Evolutionary conservation across 2,797 vertebrate genomes (phyloP), one percentile per base, ranked within the genome.

Genomic region (Calcarius lapponicus): DNA sequence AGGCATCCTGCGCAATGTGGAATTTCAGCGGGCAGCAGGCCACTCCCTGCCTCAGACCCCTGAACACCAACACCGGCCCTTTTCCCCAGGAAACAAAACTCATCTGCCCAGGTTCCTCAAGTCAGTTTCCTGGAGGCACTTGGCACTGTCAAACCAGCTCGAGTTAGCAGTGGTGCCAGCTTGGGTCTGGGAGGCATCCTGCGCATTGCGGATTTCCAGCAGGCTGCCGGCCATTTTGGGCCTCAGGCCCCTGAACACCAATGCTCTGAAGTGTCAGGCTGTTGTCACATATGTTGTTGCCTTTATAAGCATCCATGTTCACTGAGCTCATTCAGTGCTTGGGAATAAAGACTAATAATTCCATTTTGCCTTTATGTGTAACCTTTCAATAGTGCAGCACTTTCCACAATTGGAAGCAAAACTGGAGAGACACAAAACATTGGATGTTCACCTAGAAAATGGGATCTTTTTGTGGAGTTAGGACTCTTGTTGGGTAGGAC

Each of bases 91-190:
- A 47, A 47, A 47, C 21, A 13, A 13, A 47, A 47, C 48, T 48
- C 48, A 15, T 25, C 14, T 3, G 0, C 1, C 25, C 48, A 9
- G 25, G 25, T 26, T 15, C 48, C 25, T 48, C 25, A 8, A 24
- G 47, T 13, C 47, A 47, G 22, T 4, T 47, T 47, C 1, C 47
- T 5, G 25, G 48, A 9, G 48, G 8, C 48, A 26, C 48, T 50
- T 16, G 25, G 8, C 48, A 50, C 25, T 26, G 14, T 9, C 14
- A 26, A 50, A 50, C 25, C 48, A 50, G 48, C 25, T 9, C 2
- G 3, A 50, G 48, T 7, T 48, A 3, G 7, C 45, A 13, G 7
- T 16, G 48, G 48, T 50, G 48, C 8, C 25, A 50, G 4, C 48
- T 26, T 28, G 26, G 25, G 48, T 28, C 15, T 6, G 26, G 9